These are phyloP conservation scores for Leucopsar rothschildi DNA, from an alignment of 2,113 vertebrate species.

Conservation along the genomic window DNA sequence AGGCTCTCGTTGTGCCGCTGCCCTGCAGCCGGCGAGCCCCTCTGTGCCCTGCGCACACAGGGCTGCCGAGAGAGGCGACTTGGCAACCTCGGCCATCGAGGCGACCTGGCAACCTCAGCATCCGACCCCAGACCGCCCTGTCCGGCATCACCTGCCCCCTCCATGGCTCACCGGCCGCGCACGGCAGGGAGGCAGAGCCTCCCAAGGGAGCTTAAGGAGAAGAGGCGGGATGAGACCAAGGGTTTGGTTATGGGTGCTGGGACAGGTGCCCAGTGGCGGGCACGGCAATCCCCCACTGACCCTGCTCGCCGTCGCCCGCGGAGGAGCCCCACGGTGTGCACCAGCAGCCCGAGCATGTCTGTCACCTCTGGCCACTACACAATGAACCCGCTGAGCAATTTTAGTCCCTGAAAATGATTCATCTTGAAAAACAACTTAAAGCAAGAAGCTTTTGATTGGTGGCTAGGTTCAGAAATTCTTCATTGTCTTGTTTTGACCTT, in stretches of 20 bases:
- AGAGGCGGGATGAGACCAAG: not conserved
- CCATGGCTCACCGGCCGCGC: accelerated
- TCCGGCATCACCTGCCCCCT: not conserved
- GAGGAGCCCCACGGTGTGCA: accelerated
- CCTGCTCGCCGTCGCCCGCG: accelerated
- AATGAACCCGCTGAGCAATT: not conserved
- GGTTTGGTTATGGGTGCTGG: not conserved
- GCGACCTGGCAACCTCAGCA: no score
- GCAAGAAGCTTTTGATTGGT: not conserved
- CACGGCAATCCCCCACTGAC: accelerated
- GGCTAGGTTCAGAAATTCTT: not conserved
- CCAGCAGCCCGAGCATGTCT: not conserved
- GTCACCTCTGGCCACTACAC: not conserved
- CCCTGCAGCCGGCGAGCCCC: not conserved
- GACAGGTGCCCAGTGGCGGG: not conserved
- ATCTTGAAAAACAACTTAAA: not conserved
- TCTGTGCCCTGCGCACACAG: accelerated
- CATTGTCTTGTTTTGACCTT: not conserved
- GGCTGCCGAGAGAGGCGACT: not conserved
- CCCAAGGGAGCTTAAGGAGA: not conserved
- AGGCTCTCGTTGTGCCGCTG: not conserved
- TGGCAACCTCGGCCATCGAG: not conserved
- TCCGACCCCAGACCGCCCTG: not conserved
- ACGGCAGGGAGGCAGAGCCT: not conserved
- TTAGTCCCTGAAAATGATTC: not conserved